Conservation (phyloP, 2,113 vertebrate species). For the Cavia porcellus region DNA sequence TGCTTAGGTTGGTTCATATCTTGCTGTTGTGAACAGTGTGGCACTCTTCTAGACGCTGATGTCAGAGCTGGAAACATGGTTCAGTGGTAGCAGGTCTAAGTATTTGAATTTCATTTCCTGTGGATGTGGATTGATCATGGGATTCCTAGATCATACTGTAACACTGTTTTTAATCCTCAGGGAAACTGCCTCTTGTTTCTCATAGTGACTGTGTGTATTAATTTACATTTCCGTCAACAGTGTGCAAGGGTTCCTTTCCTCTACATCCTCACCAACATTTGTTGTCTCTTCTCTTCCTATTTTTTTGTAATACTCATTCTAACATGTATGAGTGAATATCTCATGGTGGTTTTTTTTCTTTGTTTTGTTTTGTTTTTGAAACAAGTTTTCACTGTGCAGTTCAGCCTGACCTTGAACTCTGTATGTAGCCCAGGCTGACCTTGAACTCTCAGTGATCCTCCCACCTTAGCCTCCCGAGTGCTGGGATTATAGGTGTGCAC, state of each 20-base stretch:
- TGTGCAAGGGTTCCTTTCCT: background rate
- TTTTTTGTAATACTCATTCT: background rate
- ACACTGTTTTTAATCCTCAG: background rate
- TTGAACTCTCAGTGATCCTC: no score
- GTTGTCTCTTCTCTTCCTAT: no score
- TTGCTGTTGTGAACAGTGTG: background rate
- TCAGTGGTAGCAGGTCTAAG: background rate
- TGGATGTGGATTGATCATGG: background rate
- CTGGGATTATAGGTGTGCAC: no score
- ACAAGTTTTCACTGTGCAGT: no score
- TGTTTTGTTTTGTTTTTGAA: no score
- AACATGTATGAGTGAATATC: background rate
- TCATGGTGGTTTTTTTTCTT: background rate
- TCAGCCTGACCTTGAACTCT: no score
- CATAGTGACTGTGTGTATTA: background rate
- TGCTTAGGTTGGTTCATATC: background rate
- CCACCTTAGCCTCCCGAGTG: no score
- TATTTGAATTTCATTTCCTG: background rate
- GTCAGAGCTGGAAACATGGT: background rate
- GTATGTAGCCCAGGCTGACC: no score
- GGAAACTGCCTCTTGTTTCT: background rate
- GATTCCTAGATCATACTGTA: background rate
- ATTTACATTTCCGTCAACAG: background rate
- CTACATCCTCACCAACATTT: no score
- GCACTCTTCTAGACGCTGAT: background rate